Conservation (phyloP, 2,888 invertebrate species). For the Mamestra brassicae region DNA sequence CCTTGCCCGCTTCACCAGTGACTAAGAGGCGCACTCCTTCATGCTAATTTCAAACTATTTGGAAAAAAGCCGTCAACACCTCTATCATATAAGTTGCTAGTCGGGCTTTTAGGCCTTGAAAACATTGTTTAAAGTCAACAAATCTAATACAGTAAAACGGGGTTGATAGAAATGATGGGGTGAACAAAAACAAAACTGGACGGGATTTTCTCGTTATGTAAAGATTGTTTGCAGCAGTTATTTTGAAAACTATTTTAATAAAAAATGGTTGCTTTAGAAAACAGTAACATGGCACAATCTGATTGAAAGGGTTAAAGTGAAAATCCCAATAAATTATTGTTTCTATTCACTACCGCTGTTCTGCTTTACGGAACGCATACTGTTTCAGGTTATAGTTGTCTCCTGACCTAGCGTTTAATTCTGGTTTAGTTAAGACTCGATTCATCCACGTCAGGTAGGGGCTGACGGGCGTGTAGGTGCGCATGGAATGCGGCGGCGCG, state of each 20-base stretch:
- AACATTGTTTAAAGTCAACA: background rate
- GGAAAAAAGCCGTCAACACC: background rate
- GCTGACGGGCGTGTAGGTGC: slow-evolving; percentile 38
- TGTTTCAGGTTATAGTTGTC: background rate
- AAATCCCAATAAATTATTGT: background rate
- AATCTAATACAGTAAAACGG: background rate
- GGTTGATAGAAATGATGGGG: background rate
- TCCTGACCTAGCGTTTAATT: background rate
- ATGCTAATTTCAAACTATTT: background rate
- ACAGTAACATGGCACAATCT: too few species aligned
- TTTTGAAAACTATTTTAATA: background rate
- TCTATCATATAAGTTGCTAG: background rate
- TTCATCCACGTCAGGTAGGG: slow-evolving; percentile 45
- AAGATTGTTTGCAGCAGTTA: background rate
- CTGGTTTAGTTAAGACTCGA: background rate
- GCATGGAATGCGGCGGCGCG: background rate
- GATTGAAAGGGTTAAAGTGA: background rate
- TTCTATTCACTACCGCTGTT: background rate
- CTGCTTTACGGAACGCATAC: background rate
- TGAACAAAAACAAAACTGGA: background rate
- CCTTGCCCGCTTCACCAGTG: background rate
- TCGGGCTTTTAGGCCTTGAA: background rate
- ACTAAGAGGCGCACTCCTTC: background rate
- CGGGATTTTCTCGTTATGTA: background rate
- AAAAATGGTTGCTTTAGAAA: background rate